Evolutionary conservation across 2,888 invertebrate genomes (phyloP).

Genomic region (Lottia gigantea): DNA sequence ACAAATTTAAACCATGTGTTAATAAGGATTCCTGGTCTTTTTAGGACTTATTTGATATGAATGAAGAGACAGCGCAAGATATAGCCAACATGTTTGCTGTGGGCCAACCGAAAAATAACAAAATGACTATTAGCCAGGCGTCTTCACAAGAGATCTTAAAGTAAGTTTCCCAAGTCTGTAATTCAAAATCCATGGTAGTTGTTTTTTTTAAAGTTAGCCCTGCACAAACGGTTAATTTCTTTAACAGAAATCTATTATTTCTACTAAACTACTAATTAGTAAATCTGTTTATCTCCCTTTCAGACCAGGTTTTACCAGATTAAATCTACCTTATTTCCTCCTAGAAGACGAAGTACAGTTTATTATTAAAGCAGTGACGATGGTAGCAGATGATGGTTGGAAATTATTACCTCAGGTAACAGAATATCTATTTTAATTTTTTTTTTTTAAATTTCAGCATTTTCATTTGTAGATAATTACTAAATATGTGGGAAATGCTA

Average conservation of each 20-base stretch:
- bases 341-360: constrained; percentile 84
- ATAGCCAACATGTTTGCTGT: constrained; percentile 79
- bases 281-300: constrained; percentile 15
- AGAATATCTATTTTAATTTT: too few species aligned
- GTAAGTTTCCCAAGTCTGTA: too few species aligned
- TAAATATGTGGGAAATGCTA: too few species aligned
- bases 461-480: too few species aligned
- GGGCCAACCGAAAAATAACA: constrained; percentile 69
- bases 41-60: constrained; percentile 85
- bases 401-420: constrained; percentile 78
- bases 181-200: too few species aligned
- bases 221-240: too few species aligned
- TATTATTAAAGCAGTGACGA: constrained; percentile 83
- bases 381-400: constrained; percentile 89
- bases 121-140: neutral
- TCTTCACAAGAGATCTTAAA: too few species aligned
- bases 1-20: too few species aligned
- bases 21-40: neutral
- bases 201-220: neutral
- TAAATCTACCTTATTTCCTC: constrained; percentile 87
- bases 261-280: too few species aligned
- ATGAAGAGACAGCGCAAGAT: constrained; percentile 78
- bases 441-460: too few species aligned
- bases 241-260: too few species aligned
- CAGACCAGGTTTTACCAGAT: constrained; percentile 83